phyloP scores from a whole-genome alignment of 2,888 invertebrate species.

The Melanchra persicariae region DNA sequence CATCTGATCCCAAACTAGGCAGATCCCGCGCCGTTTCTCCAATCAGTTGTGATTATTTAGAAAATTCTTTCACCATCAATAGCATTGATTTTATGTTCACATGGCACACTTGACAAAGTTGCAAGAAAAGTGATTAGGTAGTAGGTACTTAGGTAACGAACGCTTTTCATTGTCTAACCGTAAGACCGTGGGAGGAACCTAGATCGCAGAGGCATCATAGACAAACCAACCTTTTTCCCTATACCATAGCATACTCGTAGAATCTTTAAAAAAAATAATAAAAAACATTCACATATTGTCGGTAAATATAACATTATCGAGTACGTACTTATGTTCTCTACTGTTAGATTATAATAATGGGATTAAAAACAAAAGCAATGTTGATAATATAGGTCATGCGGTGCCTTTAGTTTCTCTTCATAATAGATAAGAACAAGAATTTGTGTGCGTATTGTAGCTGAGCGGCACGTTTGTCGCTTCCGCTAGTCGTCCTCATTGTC shows the following conservation, averaged over 20 bases:
- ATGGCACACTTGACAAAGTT: constrained; percentile 20
- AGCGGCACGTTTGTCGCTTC: constrained; percentile 75
- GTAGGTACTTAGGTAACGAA: constrained; percentile 22
- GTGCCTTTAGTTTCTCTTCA: constrained; percentile 60
- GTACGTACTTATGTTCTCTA: background rate
- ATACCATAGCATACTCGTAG: constrained; percentile 1
- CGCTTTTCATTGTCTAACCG: constrained; percentile 40
- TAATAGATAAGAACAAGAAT: constrained; percentile 65
- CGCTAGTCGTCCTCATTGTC: constrained; percentile 78
- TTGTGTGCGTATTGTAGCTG: constrained; percentile 68
- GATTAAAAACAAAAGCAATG: constrained; percentile 7
- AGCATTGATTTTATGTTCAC: constrained; percentile 44
- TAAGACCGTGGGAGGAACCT: constrained; percentile 59
- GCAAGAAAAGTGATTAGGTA: constrained; percentile 37
- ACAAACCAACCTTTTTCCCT: constrained; percentile 18
- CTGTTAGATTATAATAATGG: background rate
- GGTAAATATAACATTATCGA: too few relatives aligned
- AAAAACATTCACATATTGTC: background rate
- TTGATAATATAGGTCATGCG: constrained; percentile 40
- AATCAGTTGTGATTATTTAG: constrained; percentile 18
- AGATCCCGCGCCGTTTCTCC: background rate
- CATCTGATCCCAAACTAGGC: too few relatives aligned
- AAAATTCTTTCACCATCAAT: constrained; percentile 25
- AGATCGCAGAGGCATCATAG: constrained; percentile 34
- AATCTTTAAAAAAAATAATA: background rate